Conservation (phyloP, 2,113 vertebrate species). For the Osmerus mordax region DNA sequence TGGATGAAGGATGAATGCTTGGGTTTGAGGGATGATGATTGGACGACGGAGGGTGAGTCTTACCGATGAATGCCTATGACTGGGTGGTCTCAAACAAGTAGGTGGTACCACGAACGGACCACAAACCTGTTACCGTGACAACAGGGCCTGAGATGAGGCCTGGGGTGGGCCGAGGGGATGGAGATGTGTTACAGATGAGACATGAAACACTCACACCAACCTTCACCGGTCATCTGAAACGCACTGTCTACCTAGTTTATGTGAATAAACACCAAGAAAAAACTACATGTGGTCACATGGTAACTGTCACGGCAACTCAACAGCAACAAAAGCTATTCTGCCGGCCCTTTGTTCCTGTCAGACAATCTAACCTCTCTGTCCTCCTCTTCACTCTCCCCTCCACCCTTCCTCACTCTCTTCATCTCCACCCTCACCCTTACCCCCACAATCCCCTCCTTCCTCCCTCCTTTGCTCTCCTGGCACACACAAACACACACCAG, state of each 20-base stretch:
- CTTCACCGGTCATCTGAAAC: neutral
- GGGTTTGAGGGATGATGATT: neutral
- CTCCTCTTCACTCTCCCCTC: neutral
- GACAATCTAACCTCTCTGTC: neutral
- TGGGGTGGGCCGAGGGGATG: constrained; percentile 46
- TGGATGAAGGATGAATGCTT: too few species aligned
- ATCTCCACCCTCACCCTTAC: neutral
- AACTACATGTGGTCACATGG: too few species aligned
- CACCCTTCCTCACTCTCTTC: constrained; percentile 11
- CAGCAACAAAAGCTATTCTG: neutral
- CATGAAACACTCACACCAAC: constrained; percentile 1
- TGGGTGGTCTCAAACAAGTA: constrained; percentile 47
- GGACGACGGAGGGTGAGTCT: constrained; percentile 35
- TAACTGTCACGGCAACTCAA: neutral
- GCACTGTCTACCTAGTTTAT: neutral
- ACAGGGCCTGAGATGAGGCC: constrained; percentile 48
- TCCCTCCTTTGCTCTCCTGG: neutral
- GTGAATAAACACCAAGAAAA: too few species aligned
- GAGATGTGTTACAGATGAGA: constrained; percentile 37
- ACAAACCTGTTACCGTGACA: constrained; percentile 45
- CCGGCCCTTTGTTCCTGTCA: neutral
- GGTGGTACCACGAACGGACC: neutral
- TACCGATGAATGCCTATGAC: constrained; percentile 57
- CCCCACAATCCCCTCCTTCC: neutral
- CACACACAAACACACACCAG: neutral